These are phyloP conservation scores for Exephanes ischioxanthus DNA, from an alignment of 2,888 invertebrate genomes.

Conservation along the genomic window DNA sequence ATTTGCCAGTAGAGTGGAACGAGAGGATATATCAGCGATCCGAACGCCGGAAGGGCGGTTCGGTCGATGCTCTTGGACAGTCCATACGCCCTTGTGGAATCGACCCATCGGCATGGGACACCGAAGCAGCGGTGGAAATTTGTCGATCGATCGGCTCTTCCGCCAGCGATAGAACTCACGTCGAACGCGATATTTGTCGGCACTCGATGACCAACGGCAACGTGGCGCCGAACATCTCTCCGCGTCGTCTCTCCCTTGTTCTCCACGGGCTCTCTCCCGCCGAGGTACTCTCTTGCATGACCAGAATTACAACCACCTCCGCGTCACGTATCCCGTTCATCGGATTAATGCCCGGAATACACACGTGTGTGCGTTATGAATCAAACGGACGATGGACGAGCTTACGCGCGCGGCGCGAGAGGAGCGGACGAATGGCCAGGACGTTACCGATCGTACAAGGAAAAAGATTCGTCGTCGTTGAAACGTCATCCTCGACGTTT, in stretches of 20 bases:
- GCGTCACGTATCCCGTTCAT: conserved; percentile 55
- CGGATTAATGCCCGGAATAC: conserved; percentile 59
- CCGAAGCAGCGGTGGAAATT: background rate
- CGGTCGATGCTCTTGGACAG: no score
- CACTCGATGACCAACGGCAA: conserved; percentile 57
- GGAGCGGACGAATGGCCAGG: background rate
- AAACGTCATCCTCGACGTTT: no score
- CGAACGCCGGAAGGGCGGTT: no score
- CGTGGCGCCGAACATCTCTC: conserved; percentile 47
- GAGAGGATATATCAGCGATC: conserved; percentile 9
- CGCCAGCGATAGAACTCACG: conserved; percentile 46
- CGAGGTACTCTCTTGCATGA: background rate
- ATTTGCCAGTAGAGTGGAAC: background rate
- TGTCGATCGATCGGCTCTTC: conserved; percentile 22
- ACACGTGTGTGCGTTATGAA: conserved; percentile 53
- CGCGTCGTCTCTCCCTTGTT: conserved; percentile 8
- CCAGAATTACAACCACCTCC: conserved; percentile 38
- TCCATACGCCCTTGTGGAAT: no score
- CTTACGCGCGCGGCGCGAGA: conserved; percentile 20
- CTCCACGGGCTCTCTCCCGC: background rate
- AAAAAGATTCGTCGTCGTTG: no score
- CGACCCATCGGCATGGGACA: no score
- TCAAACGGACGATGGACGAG: conserved; percentile 51
- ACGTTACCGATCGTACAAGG: background rate
- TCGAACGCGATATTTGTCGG: conserved; percentile 66